Base-by-base conservation (phyloP, 2,797 vertebrate species). In the Tenualosa ilisha region DNA sequence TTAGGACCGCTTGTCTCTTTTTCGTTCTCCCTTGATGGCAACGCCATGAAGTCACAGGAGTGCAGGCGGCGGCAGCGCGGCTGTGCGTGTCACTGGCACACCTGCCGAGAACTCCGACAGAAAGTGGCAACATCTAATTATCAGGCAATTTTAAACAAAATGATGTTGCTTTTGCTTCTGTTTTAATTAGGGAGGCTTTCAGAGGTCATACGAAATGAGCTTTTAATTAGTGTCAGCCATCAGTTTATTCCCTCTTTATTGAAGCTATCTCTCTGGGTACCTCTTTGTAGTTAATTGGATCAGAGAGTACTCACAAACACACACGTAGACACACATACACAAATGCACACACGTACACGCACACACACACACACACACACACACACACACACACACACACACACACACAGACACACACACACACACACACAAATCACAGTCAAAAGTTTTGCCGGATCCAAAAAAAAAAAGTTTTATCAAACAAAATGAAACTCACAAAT, bases 171-270 rank as follows among this genome's bases (percentile, higher is more conserved):
- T 87, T 86, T 81, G 89, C 85, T 75, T 85, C 88, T 86, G 90
- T 93, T 93, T 94, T 93, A 95, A 94, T 94, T 92, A 93, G 90
- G 79, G 83, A 85, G 84, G 89, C 90, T 91, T 93, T 91, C 87
- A 90, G 91, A 91, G 93, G 93, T 94, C 92, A 91, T 86, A 88
- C 81, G 46, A 91, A 93, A 94, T 88, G 90, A 93, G 90, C 88
- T 91, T 94, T 94, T 92, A 93, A 94, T 92, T 93, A 91, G 91
- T 91, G 91, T 89, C 90, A 87, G 89, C 87, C 89, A 87, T 87
- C 85, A 90, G 91, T 86, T 84, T 88, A 88, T 90, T 90, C 87
- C 84, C 86, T 87, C 83, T 84, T 86, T 82, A 87, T 83, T 83
- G 85, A 90, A 92, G 88, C 85, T 50, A 75, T 86, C 82, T 91